Evolutionary conservation across 2,797 vertebrate genomes (phyloP).

Genomic region (Centropyge bicolor): DNA sequence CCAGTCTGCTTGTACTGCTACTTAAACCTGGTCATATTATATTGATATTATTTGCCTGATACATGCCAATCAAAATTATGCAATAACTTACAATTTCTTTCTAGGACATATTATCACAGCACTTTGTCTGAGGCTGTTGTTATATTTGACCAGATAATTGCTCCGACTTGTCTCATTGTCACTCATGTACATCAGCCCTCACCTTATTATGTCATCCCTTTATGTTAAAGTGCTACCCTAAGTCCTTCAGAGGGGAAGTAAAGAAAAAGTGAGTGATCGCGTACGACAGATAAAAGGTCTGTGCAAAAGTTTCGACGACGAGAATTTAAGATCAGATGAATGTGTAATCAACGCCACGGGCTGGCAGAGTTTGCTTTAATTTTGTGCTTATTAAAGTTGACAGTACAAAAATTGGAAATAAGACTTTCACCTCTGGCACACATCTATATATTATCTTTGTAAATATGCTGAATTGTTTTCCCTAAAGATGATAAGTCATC

Average conservation of each 20-base stretch:
- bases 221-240: constrained; percentile 28
- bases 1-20: constrained; percentile 2
- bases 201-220: constrained; percentile 32
- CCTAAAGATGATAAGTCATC: constrained; percentile 52
- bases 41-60: constrained; percentile 9
- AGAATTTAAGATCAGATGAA: constrained; percentile 65
- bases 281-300: constrained; percentile 56
- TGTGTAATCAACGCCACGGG: constrained; percentile 42
- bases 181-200: not conserved
- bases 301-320: constrained; percentile 23
- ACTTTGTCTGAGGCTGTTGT: not conserved
- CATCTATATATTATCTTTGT: constrained; percentile 56
- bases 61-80: not conserved
- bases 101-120: not conserved
- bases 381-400: constrained; percentile 57
- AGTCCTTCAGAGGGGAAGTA: constrained; percentile 17
- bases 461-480: constrained; percentile 60
- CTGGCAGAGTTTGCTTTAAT: constrained; percentile 45
- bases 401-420: constrained; percentile 45
- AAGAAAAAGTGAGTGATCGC: constrained; percentile 32
- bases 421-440: constrained; percentile 54
- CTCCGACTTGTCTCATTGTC: constrained; percentile 10
- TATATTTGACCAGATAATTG: constrained; percentile 10
- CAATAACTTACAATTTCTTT: not conserved
- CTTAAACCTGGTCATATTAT: constrained; percentile 7